phyloP scores from a whole-genome alignment of 2,888 invertebrate genomes.

The Dilophus febrilis region DNA sequence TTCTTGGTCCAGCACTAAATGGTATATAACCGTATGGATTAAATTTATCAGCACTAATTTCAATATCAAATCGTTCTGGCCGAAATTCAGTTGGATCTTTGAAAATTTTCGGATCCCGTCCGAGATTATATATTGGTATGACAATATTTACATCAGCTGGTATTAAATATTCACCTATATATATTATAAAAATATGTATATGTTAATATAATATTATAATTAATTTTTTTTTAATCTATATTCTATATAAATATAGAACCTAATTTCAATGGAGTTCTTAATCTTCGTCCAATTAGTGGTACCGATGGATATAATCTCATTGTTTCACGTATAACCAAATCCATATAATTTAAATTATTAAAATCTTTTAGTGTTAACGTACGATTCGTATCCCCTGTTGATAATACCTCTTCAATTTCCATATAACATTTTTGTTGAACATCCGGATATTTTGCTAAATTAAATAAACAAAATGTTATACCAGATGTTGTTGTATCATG shows the following conservation, averaged over 20 bases:
- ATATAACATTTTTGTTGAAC: constrained; percentile 31
- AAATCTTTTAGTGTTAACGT: constrained; percentile 21
- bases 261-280: constrained; percentile 8
- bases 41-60: constrained; percentile 19
- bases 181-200: background rate
- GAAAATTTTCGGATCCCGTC: constrained; percentile 20
- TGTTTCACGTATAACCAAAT: constrained; percentile 27
- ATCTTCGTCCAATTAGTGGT: constrained; percentile 18
- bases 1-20: constrained; percentile 16
- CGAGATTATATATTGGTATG: constrained; percentile 5
- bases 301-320: constrained; percentile 26
- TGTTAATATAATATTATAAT: background rate
- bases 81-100: constrained; percentile 21
- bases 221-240: background rate
- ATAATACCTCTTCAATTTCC: constrained; percentile 30
- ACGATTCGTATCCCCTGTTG: constrained; percentile 19
- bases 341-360: constrained; percentile 24
- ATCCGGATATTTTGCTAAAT: constrained; percentile 31
- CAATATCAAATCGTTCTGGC: constrained; percentile 27
- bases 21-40: constrained; percentile 28
- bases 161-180: constrained; percentile 1
- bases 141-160: constrained; percentile 6
- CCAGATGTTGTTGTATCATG: constrained; percentile 36
- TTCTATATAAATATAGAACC: constrained; percentile 15
- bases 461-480: constrained; percentile 33